phyloP scores from a whole-genome alignment of 1,140 invertebrate species.

The Macrotrachela quadricornifera region DNA sequence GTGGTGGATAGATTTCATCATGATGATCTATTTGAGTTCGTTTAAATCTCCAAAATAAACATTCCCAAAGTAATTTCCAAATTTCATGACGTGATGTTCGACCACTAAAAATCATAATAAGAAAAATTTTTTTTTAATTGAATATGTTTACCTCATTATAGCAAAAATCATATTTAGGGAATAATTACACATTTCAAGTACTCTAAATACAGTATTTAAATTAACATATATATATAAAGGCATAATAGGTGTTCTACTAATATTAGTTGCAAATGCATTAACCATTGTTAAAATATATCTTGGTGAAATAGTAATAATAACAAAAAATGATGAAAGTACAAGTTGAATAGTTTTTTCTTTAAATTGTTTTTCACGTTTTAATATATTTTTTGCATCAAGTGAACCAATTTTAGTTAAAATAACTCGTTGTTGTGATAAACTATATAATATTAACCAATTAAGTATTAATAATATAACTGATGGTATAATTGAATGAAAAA shows the following conservation, averaged over 20 bases:
- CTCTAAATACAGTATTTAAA: not conserved
- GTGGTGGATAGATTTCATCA: too few species aligned
- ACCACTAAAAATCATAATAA: too few species aligned
- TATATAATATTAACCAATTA: conserved; percentile 2
- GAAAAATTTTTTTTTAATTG: too few species aligned
- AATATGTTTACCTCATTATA: not conserved
- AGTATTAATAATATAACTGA: conserved; percentile 2
- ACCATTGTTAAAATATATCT: conserved; percentile 2
- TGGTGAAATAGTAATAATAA: conserved; percentile 4
- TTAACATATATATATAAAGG: too few species aligned
- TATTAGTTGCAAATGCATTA: too few species aligned
- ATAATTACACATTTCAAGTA: conserved; percentile 8
- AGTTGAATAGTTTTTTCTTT: conserved; percentile 5
- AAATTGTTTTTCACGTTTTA: conserved; percentile 6
- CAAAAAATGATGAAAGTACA: conserved; percentile 3
- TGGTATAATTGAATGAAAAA: conserved; percentile 3
- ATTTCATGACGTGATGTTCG: too few species aligned
- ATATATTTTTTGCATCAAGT: not conserved
- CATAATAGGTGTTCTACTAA: too few species aligned
- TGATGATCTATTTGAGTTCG: too few species aligned
- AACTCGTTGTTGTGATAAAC: not conserved
- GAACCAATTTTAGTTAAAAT: too few species aligned
- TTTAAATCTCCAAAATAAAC: too few species aligned
- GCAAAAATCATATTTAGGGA: conserved; percentile 4
- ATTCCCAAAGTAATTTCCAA: too few species aligned